Conservation (phyloP, 2,113 vertebrate genomes). For the Capricornis sumatraensis region DNA sequence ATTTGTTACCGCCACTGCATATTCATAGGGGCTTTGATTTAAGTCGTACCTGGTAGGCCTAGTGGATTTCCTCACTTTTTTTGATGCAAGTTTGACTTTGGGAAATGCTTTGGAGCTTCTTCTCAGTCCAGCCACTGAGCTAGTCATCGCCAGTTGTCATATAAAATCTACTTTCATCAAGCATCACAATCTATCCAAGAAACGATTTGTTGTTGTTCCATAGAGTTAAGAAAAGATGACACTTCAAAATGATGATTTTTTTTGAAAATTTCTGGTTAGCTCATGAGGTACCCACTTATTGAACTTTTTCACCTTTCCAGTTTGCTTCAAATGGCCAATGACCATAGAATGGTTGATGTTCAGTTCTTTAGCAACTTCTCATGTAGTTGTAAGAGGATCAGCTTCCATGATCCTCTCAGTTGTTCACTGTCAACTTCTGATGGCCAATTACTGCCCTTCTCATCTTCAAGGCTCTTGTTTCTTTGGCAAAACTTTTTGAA, state of each 20-base stretch:
- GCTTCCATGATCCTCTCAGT: neutral
- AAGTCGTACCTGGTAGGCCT: neutral
- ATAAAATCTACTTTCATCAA: neutral
- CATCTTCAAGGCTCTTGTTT: neutral
- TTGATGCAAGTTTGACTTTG: neutral
- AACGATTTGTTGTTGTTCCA: neutral
- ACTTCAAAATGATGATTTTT: neutral
- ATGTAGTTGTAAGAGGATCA: neutral
- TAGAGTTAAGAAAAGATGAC: neutral
- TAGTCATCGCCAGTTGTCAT: neutral
- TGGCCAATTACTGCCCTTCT: neutral
- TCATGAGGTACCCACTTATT: neutral
- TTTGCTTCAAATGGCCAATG: neutral
- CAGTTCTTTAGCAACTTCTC: neutral
- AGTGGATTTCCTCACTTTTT: neutral
- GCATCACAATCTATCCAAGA: neutral
- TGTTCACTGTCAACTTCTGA: neutral
- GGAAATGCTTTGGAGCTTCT: neutral
- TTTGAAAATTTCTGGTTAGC: neutral
- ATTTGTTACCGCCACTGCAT: fast-evolving
- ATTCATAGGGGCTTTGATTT: neutral
- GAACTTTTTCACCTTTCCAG: neutral
- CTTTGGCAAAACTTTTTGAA: neutral
- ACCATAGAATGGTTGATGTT: neutral
- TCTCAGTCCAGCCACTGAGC: neutral